phyloP scores from a whole-genome alignment of 2,888 invertebrate species.

The Chrysolina americana region DNA sequence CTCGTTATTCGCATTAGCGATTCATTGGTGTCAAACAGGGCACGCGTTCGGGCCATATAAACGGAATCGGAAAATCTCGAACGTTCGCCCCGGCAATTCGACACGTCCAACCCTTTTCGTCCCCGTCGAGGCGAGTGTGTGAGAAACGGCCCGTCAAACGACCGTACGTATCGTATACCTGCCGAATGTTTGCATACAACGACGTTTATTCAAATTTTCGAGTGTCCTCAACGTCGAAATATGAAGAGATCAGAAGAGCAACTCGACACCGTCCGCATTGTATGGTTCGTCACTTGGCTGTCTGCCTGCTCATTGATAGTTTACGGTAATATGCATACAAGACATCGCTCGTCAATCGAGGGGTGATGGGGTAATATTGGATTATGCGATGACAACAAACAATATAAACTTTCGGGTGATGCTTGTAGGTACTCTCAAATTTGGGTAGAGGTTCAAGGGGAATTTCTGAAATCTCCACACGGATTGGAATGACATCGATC shows the following conservation, averaged over 20 bases:
- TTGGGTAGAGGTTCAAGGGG: not conserved
- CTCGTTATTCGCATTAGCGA: constrained; percentile 29
- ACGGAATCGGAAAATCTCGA: constrained; percentile 20
- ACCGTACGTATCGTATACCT: not conserved
- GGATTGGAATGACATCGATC: too few relatives aligned
- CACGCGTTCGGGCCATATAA: constrained; percentile 23
- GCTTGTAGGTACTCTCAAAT: not conserved
- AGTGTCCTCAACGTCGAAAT: constrained; percentile 56
- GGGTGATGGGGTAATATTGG: constrained; percentile 7
- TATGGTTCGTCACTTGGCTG: constrained; percentile 3
- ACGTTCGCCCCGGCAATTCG: constrained; percentile 6
- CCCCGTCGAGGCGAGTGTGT: not conserved
- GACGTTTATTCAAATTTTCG: constrained; percentile 57
- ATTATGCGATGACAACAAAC: constrained; percentile 3
- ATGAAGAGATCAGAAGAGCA: constrained; percentile 44
- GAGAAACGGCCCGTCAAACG: constrained; percentile 7
- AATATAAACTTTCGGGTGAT: not conserved
- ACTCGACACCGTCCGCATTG: constrained; percentile 48
- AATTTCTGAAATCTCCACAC: not conserved
- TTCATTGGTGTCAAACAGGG: constrained; percentile 24
- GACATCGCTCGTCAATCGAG: not conserved
- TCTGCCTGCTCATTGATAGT: not conserved
- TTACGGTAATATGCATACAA: constrained; percentile 9
- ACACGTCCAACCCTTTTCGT: constrained; percentile 16
- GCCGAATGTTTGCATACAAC: constrained; percentile 55